These are phyloP conservation scores for Acipenser transmontanus DNA, from an alignment of 2,797 vertebrate genomes.

Conservation along the genomic window DNA sequence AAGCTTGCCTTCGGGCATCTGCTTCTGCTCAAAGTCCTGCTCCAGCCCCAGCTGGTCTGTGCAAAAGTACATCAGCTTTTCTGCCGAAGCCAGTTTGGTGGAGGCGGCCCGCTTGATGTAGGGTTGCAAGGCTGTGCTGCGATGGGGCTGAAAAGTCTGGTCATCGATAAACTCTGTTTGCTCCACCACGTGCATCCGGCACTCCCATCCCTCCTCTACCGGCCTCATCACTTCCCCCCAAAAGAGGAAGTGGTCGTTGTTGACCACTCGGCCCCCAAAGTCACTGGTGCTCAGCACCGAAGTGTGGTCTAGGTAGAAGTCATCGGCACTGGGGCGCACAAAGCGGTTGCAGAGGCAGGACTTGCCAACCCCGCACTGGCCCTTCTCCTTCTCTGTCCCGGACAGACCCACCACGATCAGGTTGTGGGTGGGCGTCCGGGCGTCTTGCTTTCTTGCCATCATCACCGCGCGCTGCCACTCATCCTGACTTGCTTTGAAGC, in stretches of 20 bases:
- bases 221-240: slow-evolving; percentile 84
- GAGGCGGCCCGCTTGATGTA: slow-evolving; percentile 93
- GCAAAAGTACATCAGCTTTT: slow-evolving; percentile 99
- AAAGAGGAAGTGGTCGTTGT: slow-evolving; percentile 97
- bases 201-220: slow-evolving; percentile 85
- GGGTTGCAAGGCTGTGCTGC: slow-evolving; percentile 92
- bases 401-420: slow-evolving; percentile 92
- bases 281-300: slow-evolving; percentile 97
- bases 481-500: slow-evolving; percentile 78
- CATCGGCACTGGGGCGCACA: slow-evolving; percentile 86
- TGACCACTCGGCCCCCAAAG: slow-evolving; percentile 92
- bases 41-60: slow-evolving; percentile 95
- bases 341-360: slow-evolving; percentile 96
- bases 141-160: slow-evolving; percentile 94
- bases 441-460: slow-evolving; percentile 98
- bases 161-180: slow-evolving; percentile 98
- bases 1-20: slow-evolving; percentile 96
- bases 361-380: slow-evolving; percentile 93
- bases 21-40: slow-evolving; percentile 98
- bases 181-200: slow-evolving; percentile 85
- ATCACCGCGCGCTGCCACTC: slow-evolving; percentile 72
- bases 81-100: slow-evolving; percentile 88
- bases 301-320: slow-evolving; percentile 93
- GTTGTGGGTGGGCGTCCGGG: slow-evolving; percentile 86
- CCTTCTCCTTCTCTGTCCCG: slow-evolving; percentile 96